phyloP scores from a whole-genome alignment of 2,797 vertebrate genomes.

The Phoeniculus purpureus region DNA sequence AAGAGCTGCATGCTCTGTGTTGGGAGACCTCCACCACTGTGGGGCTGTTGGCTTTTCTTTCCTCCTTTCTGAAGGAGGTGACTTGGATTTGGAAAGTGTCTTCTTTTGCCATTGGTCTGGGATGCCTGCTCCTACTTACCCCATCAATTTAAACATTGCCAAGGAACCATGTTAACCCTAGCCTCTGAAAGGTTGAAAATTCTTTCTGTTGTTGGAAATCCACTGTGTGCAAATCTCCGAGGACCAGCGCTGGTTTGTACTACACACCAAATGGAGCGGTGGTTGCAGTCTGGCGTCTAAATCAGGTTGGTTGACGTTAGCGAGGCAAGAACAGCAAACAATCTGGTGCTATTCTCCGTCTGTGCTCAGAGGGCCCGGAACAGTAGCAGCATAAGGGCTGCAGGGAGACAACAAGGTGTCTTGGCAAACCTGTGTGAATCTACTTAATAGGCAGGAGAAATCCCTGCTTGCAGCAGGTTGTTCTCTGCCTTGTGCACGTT shows the following conservation, averaged over 20 bases:
- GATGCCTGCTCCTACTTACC: background rate
- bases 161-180: background rate
- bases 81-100: background rate
- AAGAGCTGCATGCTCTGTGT: fast-evolving
- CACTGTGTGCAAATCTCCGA: background rate
- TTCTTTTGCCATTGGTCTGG: background rate
- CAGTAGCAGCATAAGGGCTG: background rate
- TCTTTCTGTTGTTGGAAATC: background rate
- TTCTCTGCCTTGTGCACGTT: background rate
- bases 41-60: background rate
- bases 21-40: background rate
- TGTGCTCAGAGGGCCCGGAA: background rate
- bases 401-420: background rate
- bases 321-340: background rate
- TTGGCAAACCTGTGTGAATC: background rate
- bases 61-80: background rate
- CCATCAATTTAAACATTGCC: background rate
- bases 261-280: background rate
- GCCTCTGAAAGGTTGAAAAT: background rate
- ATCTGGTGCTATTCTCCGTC: background rate
- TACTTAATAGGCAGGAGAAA: background rate
- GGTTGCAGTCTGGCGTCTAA: background rate
- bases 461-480: background rate
- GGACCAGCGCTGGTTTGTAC: background rate
- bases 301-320: background rate